Evolutionary conservation across 2,797 vertebrate species (phyloP).

Genomic region (Rhincodon typus): DNA sequence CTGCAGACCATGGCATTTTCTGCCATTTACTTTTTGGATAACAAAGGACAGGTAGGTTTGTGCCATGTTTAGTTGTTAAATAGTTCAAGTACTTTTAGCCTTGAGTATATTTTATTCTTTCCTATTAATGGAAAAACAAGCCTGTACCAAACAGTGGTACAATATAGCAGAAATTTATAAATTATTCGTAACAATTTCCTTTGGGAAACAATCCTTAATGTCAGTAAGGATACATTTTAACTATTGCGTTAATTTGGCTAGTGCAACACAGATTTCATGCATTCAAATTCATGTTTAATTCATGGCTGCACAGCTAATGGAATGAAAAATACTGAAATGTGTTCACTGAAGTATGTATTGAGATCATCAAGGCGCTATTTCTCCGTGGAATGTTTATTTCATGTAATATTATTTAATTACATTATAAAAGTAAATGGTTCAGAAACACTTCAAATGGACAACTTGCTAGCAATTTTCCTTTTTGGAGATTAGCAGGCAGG

Average conservation of each 20-base stretch:
- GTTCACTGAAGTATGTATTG: neutral
- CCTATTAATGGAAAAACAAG: neutral
- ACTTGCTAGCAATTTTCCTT: neutral
- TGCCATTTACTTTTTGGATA: conserved; percentile 29
- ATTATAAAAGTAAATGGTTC: neutral
- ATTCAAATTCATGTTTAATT: neutral
- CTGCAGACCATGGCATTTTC: conserved; percentile 26
- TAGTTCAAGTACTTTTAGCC: neutral
- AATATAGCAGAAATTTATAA: neutral
- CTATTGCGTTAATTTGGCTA: neutral
- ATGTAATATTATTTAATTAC: neutral
- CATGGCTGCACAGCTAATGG: neutral
- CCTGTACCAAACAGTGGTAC: neutral
- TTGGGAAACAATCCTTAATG: too few relatives aligned
- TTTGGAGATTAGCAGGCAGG: neutral
- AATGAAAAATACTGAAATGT: neutral
- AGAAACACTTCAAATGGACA: neutral
- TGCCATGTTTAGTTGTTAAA: neutral
- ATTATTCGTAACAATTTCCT: neutral
- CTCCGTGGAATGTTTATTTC: neutral
- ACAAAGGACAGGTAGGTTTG: conserved; percentile 27
- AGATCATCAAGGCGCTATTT: neutral
- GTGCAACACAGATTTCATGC: neutral
- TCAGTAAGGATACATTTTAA: neutral
- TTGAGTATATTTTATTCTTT: neutral